Conservation (phyloP, 2,888 invertebrate species). For the Leptothorax acervorum region DNA sequence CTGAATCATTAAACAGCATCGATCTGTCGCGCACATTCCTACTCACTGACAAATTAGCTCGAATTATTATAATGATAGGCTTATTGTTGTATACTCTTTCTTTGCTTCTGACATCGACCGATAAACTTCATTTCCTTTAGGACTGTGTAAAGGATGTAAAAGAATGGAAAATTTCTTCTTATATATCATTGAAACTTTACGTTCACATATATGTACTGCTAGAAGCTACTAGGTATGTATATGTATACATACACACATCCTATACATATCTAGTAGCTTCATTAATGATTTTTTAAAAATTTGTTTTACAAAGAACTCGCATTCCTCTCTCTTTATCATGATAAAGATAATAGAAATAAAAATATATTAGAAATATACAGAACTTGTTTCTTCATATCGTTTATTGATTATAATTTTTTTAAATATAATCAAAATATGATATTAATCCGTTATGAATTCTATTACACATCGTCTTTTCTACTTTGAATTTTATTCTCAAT, state of each 20-base stretch:
- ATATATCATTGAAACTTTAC: background rate
- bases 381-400: background rate
- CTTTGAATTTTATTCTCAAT: background rate
- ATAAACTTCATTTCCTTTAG: background rate
- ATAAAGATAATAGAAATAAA: background rate
- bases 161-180: background rate
- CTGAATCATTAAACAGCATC: conserved; percentile 43
- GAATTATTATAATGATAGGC: conserved; percentile 10
- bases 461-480: background rate
- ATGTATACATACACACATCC: no score
- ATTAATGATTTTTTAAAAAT: background rate
- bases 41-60: background rate
- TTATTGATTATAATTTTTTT: background rate
- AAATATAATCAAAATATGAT: background rate
- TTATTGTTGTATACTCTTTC: background rate
- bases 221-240: no score
- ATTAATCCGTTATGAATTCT: background rate
- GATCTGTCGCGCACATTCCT: conserved; percentile 28
- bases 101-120: background rate
- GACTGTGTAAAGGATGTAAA: background rate
- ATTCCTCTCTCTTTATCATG: background rate
- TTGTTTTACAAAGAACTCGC: background rate
- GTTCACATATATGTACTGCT: background rate
- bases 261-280: no score
- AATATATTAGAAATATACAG: background rate